Evolutionary conservation across 2,113 vertebrate genomes (phyloP).

Genomic region (Toxotes chatareus): DNA sequence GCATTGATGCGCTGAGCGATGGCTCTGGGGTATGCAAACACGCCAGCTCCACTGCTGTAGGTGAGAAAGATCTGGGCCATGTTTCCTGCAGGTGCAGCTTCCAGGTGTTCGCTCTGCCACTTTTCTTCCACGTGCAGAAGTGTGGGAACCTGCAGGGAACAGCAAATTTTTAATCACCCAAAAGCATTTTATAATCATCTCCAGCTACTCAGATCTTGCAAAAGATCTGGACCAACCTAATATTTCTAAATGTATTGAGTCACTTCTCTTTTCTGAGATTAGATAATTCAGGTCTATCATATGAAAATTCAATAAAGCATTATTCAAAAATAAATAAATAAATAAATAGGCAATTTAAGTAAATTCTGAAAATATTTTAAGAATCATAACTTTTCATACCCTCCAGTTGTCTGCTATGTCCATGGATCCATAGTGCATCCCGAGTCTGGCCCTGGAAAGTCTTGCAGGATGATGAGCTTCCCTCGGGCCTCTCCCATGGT

Average conservation of each 20-base stretch:
- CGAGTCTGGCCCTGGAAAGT: slow-evolving; percentile 82
- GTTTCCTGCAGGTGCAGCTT: slow-evolving; percentile 74
- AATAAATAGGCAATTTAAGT: background rate
- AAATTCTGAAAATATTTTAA: background rate
- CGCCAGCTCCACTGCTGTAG: too few species aligned
- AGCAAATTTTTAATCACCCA: background rate
- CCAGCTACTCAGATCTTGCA: background rate
- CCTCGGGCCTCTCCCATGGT: slow-evolving; percentile 84
- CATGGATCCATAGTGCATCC: slow-evolving; percentile 85
- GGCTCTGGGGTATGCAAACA: too few species aligned
- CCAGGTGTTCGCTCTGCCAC: slow-evolving; percentile 85
- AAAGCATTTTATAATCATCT: background rate
- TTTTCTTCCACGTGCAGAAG: slow-evolving; percentile 78
- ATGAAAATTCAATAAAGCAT: background rate
- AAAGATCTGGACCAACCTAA: too few species aligned
- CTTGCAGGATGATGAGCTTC: slow-evolving; percentile 87
- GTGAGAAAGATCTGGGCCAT: slow-evolving; percentile 84
- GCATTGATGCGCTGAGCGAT: too few species aligned
- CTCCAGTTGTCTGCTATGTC: slow-evolving; percentile 87
- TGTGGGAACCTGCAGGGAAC: slow-evolving; percentile 79
- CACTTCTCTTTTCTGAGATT: too few species aligned
- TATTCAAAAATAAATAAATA: background rate
- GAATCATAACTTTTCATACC: slow-evolving; percentile 47
- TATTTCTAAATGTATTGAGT: too few species aligned
- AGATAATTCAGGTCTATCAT: too few species aligned